Evolutionary conservation across 2,888 invertebrate genomes (phyloP).

Genomic region (Ophonus ardosiacus): DNA sequence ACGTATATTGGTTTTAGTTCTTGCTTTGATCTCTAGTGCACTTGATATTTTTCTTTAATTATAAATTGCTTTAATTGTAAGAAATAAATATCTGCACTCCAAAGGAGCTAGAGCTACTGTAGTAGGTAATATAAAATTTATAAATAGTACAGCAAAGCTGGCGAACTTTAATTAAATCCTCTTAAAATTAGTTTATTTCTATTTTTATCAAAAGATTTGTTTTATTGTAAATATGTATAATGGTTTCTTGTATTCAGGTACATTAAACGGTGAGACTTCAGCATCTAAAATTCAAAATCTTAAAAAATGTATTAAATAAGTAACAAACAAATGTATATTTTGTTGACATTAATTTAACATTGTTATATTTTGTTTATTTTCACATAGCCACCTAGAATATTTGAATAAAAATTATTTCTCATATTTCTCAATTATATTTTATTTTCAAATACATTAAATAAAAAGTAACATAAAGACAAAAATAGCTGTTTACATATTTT

Average conservation of each 20-base stretch:
- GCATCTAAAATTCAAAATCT: too few relatives aligned
- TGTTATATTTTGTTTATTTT: too few relatives aligned
- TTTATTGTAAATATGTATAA: not conserved
- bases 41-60: not conserved
- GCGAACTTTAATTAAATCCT: not conserved
- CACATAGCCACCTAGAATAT: too few relatives aligned
- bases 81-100: not conserved
- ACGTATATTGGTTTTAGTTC: constrained; percentile 1
- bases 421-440: too few relatives aligned
- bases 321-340: too few relatives aligned
- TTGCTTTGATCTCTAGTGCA: not conserved
- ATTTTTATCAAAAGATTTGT: not conserved
- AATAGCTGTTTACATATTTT: too few relatives aligned
- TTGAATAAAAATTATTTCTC: too few relatives aligned
- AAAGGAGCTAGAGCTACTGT: not conserved
- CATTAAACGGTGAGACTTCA: not conserved
- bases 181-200: not conserved
- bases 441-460: too few relatives aligned
- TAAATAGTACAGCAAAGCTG: not conserved
- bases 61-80: not conserved
- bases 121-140: constrained; percentile 1
- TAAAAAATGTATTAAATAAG: too few relatives aligned
- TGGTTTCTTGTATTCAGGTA: not conserved
- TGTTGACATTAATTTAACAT: too few relatives aligned
- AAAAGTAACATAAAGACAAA: too few relatives aligned